Conservation (phyloP, 2,888 invertebrate species). For the Trichopria drosophilae region DNA sequence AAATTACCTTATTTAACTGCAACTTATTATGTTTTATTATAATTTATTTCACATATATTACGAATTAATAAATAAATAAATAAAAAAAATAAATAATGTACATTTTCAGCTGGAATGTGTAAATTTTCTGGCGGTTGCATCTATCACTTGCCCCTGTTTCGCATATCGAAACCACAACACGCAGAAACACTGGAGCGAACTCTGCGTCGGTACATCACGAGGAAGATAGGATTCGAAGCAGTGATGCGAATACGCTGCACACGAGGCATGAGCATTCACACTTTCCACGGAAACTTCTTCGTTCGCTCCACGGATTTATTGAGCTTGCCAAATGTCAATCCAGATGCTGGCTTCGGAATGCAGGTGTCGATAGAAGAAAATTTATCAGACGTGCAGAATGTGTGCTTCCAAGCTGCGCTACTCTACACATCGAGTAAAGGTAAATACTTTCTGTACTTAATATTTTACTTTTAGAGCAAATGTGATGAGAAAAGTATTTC, state of each 20-base stretch:
- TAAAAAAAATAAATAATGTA: neutral
- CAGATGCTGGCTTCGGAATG: conserved; percentile 97
- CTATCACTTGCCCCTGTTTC: conserved; percentile 89
- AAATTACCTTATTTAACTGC: too few relatives aligned
- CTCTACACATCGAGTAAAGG: conserved; percentile 94
- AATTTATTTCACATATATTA: too few relatives aligned
- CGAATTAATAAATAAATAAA: conserved; percentile 5
- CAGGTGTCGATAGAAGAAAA: conserved; percentile 95
- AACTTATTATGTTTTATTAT: too few relatives aligned
- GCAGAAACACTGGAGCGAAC: conserved; percentile 75
- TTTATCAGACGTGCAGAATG: conserved; percentile 80
- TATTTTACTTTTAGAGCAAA: too few relatives aligned
- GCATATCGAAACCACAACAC: conserved; percentile 69
- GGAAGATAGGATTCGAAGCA: conserved; percentile 98
- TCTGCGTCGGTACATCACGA: conserved; percentile 84
- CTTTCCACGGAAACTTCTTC: conserved; percentile 99
- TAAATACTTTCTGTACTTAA: conserved; percentile 36
- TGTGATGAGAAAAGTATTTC: too few relatives aligned
- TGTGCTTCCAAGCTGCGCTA: conserved; percentile 96
- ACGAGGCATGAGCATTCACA: conserved; percentile 89
- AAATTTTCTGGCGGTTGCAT: conserved; percentile 94
- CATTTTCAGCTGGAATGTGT: conserved; percentile 76
- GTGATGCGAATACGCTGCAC: conserved; percentile 97
- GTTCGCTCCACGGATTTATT: conserved; percentile 96
- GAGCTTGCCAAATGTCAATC: conserved; percentile 95